These are phyloP conservation scores for Tenualosa ilisha DNA, from an alignment of 2,797 vertebrate species.

Conservation along the genomic window DNA sequence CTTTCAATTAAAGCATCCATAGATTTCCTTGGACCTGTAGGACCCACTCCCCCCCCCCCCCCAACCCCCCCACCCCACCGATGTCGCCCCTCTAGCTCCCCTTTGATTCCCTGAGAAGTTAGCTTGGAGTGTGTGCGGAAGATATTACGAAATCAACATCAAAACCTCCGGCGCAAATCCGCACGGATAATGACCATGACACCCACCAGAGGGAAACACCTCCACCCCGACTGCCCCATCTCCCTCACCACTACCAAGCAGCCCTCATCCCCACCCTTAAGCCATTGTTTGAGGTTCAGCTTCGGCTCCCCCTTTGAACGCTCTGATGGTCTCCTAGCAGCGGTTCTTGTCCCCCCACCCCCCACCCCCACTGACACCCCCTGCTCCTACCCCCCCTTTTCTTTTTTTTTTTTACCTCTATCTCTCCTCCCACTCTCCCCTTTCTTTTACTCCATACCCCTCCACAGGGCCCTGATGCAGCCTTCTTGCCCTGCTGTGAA, in stretches of 20 bases:
- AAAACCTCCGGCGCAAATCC: conserved; percentile 59
- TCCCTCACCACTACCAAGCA: conserved; percentile 32
- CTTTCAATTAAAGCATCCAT: conserved; percentile 70
- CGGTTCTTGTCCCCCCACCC: conserved; percentile 40
- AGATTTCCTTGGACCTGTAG: conserved; percentile 46
- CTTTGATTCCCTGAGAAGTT: conserved; percentile 44
- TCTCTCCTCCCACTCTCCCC: not conserved
- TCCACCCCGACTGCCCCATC: conserved; percentile 43
- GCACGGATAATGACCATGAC: conserved; percentile 65
- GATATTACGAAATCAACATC: conserved; percentile 61
- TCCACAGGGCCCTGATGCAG: conserved; percentile 34
- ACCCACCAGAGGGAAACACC: conserved; percentile 57
- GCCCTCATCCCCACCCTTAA: conserved; percentile 53
- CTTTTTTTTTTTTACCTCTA: conserved; percentile 42
- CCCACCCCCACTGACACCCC: not conserved
- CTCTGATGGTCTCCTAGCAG: conserved; percentile 59
- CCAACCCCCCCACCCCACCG: conserved; percentile 39
- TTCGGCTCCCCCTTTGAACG: conserved; percentile 74
- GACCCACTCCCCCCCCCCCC: conserved; percentile 42
- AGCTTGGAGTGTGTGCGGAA: conserved; percentile 53
- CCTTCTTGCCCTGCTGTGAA: conserved; percentile 54
- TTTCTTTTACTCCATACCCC: not conserved
- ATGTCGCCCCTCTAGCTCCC: conserved; percentile 11
- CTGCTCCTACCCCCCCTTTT: not conserved
- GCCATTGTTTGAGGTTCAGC: conserved; percentile 73